These are phyloP conservation scores for Empidonax alnorum DNA, from an alignment of 2,113 vertebrate genomes.

Conservation along the genomic window DNA sequence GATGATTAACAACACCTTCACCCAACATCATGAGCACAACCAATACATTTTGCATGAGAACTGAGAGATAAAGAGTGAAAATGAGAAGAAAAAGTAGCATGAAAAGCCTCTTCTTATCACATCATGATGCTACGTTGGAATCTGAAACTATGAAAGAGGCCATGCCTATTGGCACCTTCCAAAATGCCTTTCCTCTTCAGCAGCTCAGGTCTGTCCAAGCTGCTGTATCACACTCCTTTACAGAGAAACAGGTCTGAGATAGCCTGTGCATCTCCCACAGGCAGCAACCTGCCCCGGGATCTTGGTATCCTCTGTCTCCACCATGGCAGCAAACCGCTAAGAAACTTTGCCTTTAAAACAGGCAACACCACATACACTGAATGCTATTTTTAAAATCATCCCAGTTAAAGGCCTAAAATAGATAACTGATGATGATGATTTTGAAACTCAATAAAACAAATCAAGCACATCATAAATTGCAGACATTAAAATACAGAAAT, in stretches of 20 bases:
- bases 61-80: neutral
- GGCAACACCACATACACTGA: neutral
- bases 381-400: neutral
- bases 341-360: neutral
- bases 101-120: neutral
- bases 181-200: neutral
- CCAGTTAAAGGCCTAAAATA: constrained; percentile 20
- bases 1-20: neutral
- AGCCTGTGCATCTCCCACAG: neutral
- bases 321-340: neutral
- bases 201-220: neutral
- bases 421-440: neutral
- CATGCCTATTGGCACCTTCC: neutral
- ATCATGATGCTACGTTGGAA: neutral
- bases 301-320: neutral
- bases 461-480: neutral
- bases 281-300: neutral
- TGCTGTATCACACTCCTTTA: neutral
- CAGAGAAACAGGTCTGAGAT: neutral
- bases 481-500: neutral
- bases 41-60: rapidly evolving
- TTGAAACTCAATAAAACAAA: neutral
- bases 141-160: neutral
- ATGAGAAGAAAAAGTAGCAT: neutral
- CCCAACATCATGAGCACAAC: neutral